Evolutionary conservation across 1,140 invertebrate species (phyloP).

Genomic region (Chionoecetes opilio): DNA sequence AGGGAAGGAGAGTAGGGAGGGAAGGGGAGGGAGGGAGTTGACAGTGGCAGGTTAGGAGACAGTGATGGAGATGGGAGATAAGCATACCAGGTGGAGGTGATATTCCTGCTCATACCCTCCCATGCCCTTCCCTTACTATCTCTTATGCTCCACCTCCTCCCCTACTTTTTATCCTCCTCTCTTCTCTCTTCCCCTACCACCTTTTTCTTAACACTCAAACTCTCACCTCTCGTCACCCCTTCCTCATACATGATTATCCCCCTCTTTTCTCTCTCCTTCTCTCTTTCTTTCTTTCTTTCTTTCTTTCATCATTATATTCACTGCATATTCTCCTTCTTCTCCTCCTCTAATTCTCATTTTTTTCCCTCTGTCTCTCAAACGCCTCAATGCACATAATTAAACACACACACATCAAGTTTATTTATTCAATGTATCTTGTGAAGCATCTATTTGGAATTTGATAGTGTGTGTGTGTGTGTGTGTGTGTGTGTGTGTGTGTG

Average conservation of each 20-base stretch:
- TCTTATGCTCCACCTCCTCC: not conserved
- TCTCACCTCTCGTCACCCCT: not conserved
- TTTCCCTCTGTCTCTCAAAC: too few relatives aligned
- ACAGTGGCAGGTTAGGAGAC: not conserved
- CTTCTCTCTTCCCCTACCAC: not conserved
- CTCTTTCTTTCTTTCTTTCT: not conserved
- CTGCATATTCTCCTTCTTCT: not conserved
- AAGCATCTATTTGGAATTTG: too few relatives aligned
- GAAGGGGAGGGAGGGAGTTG: not conserved
- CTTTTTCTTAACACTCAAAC: not conserved
- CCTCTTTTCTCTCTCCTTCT: not conserved
- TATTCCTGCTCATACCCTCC: not conserved
- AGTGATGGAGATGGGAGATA: conserved; percentile 4
- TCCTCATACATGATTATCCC: not conserved
- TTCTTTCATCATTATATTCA: not conserved
- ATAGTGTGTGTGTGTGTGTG: too few relatives aligned
- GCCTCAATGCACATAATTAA: too few relatives aligned
- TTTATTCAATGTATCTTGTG: too few relatives aligned
- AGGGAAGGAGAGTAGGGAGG: not conserved
- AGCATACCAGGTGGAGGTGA: not conserved
- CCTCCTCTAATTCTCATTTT: not conserved
- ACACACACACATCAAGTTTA: too few relatives aligned
- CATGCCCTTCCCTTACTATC: not conserved
- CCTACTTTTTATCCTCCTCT: not conserved
- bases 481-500: too few relatives aligned